phyloP scores from a whole-genome alignment of 1,140 invertebrate genomes.

The Drosophila bipectinata region DNA sequence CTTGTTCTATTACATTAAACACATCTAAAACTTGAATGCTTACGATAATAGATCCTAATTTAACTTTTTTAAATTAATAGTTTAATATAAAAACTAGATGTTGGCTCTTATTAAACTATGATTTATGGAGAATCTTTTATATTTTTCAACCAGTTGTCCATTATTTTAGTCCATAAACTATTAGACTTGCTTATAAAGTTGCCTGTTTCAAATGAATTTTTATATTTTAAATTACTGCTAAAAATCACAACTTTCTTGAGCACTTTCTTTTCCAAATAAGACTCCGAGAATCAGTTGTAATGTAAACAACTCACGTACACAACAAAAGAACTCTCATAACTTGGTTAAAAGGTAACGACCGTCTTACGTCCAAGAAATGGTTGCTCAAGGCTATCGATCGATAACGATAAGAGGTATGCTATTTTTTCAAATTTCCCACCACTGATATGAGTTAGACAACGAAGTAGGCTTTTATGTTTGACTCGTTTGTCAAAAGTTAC shows the following conservation, averaged over 20 bases:
- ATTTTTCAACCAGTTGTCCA: neutral
- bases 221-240: neutral
- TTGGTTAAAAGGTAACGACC: slow-evolving; percentile 35
- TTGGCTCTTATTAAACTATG: neutral
- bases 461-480: slow-evolving; percentile 5
- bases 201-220: no score
- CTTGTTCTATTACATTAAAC: neutral
- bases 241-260: slow-evolving; percentile 32
- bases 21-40: neutral
- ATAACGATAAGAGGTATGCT: slow-evolving; percentile 11
- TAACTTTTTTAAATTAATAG: slow-evolving; percentile 2
- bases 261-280: slow-evolving; percentile 50
- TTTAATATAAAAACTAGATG: neutral
- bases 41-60: no score
- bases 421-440: slow-evolving; percentile 8
- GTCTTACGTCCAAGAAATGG: neutral
- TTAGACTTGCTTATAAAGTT: no score
- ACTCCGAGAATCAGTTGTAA: slow-evolving; percentile 37
- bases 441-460: neutral
- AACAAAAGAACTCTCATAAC: slow-evolving; percentile 6
- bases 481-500: slow-evolving; percentile 4
- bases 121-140: neutral
- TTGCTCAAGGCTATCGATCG: neutral
- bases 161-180: neutral
- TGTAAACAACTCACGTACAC: slow-evolving; percentile 44